Evolutionary conservation across 2,113 vertebrate genomes (phyloP), one percentile per base, ranked within the genome.

Genomic region (Daphoenositta chrysoptera): DNA sequence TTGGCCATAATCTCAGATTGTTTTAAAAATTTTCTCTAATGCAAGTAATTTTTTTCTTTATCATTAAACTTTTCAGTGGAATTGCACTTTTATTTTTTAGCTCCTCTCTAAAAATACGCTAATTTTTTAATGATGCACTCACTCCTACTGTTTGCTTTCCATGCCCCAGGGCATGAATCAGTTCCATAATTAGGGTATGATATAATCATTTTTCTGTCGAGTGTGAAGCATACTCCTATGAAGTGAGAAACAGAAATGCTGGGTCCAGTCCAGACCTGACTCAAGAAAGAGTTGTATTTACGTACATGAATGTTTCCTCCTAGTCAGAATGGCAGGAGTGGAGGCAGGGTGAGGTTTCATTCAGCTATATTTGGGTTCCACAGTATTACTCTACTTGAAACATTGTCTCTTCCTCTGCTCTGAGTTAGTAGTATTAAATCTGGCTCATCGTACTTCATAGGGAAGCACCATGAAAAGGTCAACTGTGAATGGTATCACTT

Each of bases 321-420:
- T 70, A 90, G 75, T 69, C 63, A 88, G 79, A 90, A 78, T 1
- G 9, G 47, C 71, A 86, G 71, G 37, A 85, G 53, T 5, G 3
- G 66, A 96, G n/a, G 48, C 56, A 94, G 71, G 30, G 71, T 92
- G 83, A 97, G 60, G 63, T 92, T 94, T 92, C 83, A 86, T 92
- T 90, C 90, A 94, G 76, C 64, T 92, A 50, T 86, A 77, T 77
- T 86, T 93, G 90, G 71, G 54, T 77, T 72, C 75, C 53, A 61
- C 42, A 57, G 37, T 65, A 66, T 28, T 90, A 96, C 37, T 65
- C 54, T n/a, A 64, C 61, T 51, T 83, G 70, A 83, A 85, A 86
- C 57, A 77, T 11, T 45, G 71, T 21, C 79, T 94, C 93, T 73
- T 88, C 64, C 68, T 94, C 87, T 50, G 44, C 47, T 87, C 57